phyloP scores from a whole-genome alignment of 2,888 invertebrate species.

The Trypoxylon attenuatum region DNA sequence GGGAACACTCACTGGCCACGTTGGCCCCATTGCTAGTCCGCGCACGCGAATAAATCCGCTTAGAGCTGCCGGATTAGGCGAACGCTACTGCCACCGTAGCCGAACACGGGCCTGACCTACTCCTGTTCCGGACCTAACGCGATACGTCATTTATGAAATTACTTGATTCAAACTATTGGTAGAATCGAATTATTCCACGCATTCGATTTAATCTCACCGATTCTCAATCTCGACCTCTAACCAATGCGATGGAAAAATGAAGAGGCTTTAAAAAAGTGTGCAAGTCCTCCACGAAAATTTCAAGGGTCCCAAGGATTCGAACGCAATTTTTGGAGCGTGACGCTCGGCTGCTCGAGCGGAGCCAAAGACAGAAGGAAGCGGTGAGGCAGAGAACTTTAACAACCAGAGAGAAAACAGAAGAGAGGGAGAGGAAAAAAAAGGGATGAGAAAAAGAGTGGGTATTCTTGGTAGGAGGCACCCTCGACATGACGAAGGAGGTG shows the following conservation, averaged over 20 bases:
- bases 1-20: neutral
- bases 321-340: neutral
- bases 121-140: neutral
- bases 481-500: conserved; percentile 56
- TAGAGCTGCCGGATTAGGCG: neutral
- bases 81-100: neutral
- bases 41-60: neutral
- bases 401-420: neutral
- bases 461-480: neutral
- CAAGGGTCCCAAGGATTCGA: neutral
- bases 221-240: too few species aligned
- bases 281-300: neutral
- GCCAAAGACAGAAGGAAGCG: neutral
- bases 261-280: neutral
- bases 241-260: too few species aligned
- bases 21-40: neutral
- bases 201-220: too few species aligned
- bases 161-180: too few species aligned
- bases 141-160: neutral
- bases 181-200: too few species aligned
- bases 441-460: conserved; percentile 6
- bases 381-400: too few species aligned
- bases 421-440: neutral
- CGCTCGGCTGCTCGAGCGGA: neutral
- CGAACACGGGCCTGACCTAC: neutral